Base-by-base conservation (phyloP, 1,140 invertebrate genomes). In the Drosophila ogumai region DNA sequence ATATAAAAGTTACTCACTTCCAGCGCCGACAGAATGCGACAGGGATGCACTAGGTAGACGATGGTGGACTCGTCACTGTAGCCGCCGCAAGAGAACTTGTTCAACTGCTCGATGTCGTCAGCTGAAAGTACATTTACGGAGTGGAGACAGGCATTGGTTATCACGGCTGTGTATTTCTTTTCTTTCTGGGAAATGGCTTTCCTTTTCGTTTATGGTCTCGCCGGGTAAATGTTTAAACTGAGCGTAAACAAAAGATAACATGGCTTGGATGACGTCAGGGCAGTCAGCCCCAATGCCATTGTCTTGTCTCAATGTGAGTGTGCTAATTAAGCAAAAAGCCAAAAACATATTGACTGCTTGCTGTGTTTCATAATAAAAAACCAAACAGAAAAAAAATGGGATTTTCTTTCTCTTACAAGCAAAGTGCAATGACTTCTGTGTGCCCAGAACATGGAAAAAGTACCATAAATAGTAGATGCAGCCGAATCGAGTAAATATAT, bases 11-110 rank as follows among this genome's bases (percentile, higher is more conserved):
- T 56, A 87, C 85, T 91, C 93, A 94, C 94, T 94, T 97, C 96
- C 72, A 97, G 93, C 71, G 96, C 96, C 55, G 96, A 97, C 75
- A 97, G 94, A 91, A 97, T 96, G 68, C 97, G 96, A 93, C 96
- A 97, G 80, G 96, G 96, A 94, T 97, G 96, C 93, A 96, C 96
- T 74, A 96, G 94, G 93, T 97, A 97, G 67, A 96, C 96, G 92
- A 97, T 96, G 58, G 96, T 97, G 44, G 95, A 96, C 81, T 94
- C 94, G 93, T 97, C 96, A 92, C 95, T 96, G 92, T 96, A 96
- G 75, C 96, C 96, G 61, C 96, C 96, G 90, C 95, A 96, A 52
- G 96, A 95, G 93, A 97, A 97, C 81, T 96, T 94, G 88, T 92
- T 94, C 76, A 97, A 93, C 91, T 97, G 96, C 85, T 96, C 95